A percentile compares a stretch with the other conserved stretches of the same genome.
Conservation (phyloP, 2,888 invertebrate genomes). For the Ophion costatus region DNA sequence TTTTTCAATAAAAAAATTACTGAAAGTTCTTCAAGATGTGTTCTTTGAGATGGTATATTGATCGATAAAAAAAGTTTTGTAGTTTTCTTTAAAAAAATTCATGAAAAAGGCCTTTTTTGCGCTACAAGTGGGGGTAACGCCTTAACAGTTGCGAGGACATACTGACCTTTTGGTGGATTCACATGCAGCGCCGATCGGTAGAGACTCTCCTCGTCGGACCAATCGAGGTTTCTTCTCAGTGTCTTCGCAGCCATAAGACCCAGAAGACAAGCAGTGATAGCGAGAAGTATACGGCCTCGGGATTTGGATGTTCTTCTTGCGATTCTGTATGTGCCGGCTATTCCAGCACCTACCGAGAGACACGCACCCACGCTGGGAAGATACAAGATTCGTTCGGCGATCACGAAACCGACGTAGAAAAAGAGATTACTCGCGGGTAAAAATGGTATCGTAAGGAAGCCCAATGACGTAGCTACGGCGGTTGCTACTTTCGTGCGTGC, state of each 20-base stretch:
- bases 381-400: conserved; percentile 98
- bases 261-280: conserved; percentile 86
- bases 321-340: conserved; percentile 77
- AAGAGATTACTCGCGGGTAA: conserved; percentile 97
- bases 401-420: conserved; percentile 99
- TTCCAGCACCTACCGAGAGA: conserved; percentile 90
- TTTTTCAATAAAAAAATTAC: too few relatives aligned
- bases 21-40: too few relatives aligned
- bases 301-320: conserved; percentile 82
- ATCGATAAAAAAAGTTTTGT: too few relatives aligned
- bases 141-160: background rate
- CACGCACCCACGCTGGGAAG: conserved; percentile 98
- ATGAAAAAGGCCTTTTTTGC: too few relatives aligned
- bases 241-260: conserved; percentile 90
- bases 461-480: conserved; percentile 86
- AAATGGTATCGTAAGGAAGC: conserved; percentile 95
- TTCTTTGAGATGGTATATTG: too few relatives aligned
- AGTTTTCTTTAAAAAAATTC: too few relatives aligned
- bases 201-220: conserved; percentile 96
- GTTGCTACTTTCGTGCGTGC: conserved; percentile 82
- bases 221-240: conserved; percentile 93
- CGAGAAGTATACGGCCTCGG: conserved; percentile 78
- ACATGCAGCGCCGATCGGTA: conserved; percentile 95
- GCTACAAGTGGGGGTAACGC: too few relatives aligned
- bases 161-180: conserved; percentile 98